phyloP scores from a whole-genome alignment of 2,888 invertebrate genomes.

The Macaria notata region DNA sequence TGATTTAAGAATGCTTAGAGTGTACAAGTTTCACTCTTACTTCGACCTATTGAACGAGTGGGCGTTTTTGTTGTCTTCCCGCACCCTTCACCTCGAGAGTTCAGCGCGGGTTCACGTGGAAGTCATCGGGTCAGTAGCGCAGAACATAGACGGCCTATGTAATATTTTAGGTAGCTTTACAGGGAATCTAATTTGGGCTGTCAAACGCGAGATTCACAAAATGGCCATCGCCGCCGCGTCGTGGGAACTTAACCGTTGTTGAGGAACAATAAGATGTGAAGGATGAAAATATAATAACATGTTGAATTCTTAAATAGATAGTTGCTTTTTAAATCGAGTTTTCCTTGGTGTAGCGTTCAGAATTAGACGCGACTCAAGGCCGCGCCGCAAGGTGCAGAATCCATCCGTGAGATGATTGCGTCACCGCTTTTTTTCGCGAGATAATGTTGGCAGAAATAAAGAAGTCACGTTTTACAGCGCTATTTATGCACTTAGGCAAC shows the following conservation, averaged over 20 bases:
- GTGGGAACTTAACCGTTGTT: too few relatives aligned
- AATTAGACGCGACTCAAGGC: constrained; percentile 21
- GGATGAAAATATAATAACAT: too few relatives aligned
- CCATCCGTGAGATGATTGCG: constrained; percentile 15
- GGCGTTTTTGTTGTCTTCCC: constrained; percentile 45
- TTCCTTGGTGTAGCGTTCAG: constrained; percentile 3
- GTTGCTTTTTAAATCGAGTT: not conserved
- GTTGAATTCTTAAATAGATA: not conserved
- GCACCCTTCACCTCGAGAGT: constrained; percentile 47
- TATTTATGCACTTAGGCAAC: too few relatives aligned
- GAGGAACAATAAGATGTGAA: too few relatives aligned
- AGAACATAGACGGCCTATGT: constrained; percentile 34
- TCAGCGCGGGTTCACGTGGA: constrained; percentile 48
- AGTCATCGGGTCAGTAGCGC: constrained; percentile 49
- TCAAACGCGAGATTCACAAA: constrained; percentile 1
- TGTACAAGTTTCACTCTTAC: constrained; percentile 22
- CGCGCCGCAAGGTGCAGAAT: constrained; percentile 15
- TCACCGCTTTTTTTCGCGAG: constrained; percentile 20
- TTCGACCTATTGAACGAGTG: constrained; percentile 40
- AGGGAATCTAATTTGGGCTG: constrained; percentile 14
- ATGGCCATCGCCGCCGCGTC: not conserved
- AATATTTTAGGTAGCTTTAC: constrained; percentile 15
- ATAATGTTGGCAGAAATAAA: constrained; percentile 5
- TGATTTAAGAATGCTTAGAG: constrained; percentile 37
- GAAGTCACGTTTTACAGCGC: not conserved